phyloP scores from a whole-genome alignment of 2,797 vertebrate species.

The Telmatherina bonti region DNA sequence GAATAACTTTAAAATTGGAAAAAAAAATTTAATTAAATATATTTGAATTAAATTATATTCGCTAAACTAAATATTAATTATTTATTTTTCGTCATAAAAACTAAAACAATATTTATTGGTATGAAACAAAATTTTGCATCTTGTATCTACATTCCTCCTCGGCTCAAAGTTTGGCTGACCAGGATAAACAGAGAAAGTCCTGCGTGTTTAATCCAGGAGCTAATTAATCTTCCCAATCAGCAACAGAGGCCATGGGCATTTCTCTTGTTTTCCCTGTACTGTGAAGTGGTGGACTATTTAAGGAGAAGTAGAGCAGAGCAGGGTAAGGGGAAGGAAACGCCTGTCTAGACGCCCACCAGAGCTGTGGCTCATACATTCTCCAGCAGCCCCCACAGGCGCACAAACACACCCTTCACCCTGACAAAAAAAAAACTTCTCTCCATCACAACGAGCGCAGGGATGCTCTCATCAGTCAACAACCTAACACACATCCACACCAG shows the following conservation, averaged over 20 bases:
- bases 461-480: slow-evolving; percentile 21
- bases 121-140: slow-evolving; percentile 3
- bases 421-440: slow-evolving; percentile 37
- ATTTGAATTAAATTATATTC: not conserved
- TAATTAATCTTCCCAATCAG: slow-evolving; percentile 89
- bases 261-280: slow-evolving; percentile 79
- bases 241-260: slow-evolving; percentile 78
- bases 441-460: slow-evolving; percentile 27
- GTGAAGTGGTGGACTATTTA: slow-evolving; percentile 76
- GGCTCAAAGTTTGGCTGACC: slow-evolving; percentile 39
- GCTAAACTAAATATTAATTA: not conserved
- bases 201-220: slow-evolving; percentile 62
- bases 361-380: slow-evolving; percentile 80
- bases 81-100: too few relatives aligned
- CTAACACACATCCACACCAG: slow-evolving; percentile 1
- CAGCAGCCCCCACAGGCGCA: slow-evolving; percentile 76
- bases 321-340: slow-evolving; percentile 84
- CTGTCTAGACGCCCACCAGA: slow-evolving; percentile 86
- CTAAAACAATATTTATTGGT: not conserved
- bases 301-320: slow-evolving; percentile 82
- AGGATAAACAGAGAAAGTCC: slow-evolving; percentile 74
- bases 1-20: not conserved
- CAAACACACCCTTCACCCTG: slow-evolving; percentile 49
- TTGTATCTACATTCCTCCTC: slow-evolving; percentile 27
- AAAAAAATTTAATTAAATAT: not conserved